A percentile compares a stretch with the other conserved stretches of the same genome.
phyloP scores from a whole-genome alignment of 1,140 invertebrate genomes.

The Listronotus oregonensis region DNA sequence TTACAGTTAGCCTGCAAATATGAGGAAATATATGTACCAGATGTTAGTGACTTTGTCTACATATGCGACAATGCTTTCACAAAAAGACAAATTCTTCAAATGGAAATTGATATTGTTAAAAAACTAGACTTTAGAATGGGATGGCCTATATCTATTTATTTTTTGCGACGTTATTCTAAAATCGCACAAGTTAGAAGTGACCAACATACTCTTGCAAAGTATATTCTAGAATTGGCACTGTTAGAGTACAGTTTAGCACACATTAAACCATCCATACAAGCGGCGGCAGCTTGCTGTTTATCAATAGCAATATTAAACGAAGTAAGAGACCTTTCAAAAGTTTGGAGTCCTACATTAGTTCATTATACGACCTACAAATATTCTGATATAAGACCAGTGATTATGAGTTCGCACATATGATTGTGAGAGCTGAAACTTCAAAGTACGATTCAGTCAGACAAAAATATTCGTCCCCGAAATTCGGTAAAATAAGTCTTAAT shows the following conservation, averaged over 20 bases:
- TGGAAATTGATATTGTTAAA: slow-evolving; percentile 82
- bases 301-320: slow-evolving; percentile 59
- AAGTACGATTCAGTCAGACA: slow-evolving; percentile 58
- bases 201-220: slow-evolving; percentile 89
- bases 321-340: slow-evolving; percentile 46
- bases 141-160: slow-evolving; percentile 84
- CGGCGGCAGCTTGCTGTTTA: slow-evolving; percentile 76
- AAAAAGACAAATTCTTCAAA: slow-evolving; percentile 55
- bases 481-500: slow-evolving; percentile 60
- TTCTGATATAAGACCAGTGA: slow-evolving; percentile 56
- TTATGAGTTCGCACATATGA: slow-evolving; percentile 55
- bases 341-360: slow-evolving; percentile 58
- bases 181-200: slow-evolving; percentile 67
- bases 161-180: slow-evolving; percentile 76
- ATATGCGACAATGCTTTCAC: slow-evolving; percentile 81
- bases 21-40: slow-evolving; percentile 92
- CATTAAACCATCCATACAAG: slow-evolving; percentile 79
- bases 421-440: slow-evolving; percentile 56
- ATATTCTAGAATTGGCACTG: slow-evolving; percentile 81
- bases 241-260: slow-evolving; percentile 83
- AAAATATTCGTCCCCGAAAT: slow-evolving; percentile 58
- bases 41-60: slow-evolving; percentile 88
- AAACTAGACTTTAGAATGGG: slow-evolving; percentile 81
- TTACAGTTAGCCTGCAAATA: slow-evolving; percentile 94
- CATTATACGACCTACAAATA: slow-evolving; percentile 59